phyloP scores from a whole-genome alignment of 2,113 vertebrate genomes.

The Nyctereutes procyonoides region DNA sequence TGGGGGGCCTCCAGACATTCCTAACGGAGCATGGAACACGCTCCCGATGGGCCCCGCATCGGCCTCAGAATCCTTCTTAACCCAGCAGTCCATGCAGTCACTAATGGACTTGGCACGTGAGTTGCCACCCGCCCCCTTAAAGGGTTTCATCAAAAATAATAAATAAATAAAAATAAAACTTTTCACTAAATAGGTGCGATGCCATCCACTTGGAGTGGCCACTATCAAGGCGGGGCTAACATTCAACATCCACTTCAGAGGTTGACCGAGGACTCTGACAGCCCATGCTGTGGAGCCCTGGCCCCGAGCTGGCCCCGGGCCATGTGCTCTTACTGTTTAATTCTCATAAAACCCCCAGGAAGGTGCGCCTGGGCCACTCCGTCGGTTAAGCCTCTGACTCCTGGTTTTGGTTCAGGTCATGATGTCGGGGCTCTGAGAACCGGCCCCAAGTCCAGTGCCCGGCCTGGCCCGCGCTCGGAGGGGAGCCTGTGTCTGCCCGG shows the following conservation, averaged over 20 bases:
- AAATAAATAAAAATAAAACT: neutral
- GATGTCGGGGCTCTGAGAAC: neutral
- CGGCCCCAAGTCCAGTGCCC: neutral
- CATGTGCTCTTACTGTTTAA: neutral
- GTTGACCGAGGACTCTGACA: neutral
- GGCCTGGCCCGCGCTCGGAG: accelerated
- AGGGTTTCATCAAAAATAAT: neutral
- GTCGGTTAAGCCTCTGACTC: neutral
- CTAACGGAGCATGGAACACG: neutral
- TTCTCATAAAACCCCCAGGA: constrained; percentile 11
- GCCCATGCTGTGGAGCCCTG: neutral
- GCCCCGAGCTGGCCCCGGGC: neutral
- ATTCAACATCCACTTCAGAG: neutral
- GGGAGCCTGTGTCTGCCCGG: neutral
- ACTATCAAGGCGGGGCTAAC: neutral
- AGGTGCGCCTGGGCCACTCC: neutral
- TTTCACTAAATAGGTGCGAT: neutral
- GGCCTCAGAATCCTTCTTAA: constrained; percentile 25
- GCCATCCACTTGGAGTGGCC: neutral
- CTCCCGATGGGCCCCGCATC: neutral
- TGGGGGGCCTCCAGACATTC: neutral
- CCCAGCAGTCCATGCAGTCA: neutral
- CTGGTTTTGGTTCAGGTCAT: neutral
- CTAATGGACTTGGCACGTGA: neutral
- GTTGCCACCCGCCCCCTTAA: neutral